Evolutionary conservation across 1,140 invertebrate genomes (phyloP), one percentile per base, ranked within the genome.

Genomic region (Drosophila kurseongensis): DNA sequence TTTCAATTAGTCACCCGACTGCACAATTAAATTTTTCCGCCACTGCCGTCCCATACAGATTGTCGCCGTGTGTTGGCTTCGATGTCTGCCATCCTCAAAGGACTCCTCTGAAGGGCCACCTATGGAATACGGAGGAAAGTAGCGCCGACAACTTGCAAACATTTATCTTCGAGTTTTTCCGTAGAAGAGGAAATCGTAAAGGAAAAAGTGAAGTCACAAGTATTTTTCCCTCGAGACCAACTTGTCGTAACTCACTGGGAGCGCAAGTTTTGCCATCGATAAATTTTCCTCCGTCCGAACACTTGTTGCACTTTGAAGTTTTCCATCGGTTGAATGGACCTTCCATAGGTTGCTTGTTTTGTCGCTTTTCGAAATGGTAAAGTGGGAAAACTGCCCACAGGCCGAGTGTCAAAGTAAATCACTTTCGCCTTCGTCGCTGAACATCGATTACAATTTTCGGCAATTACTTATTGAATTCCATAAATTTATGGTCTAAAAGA

Each of bases 1-100:
- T 88, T 88, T 88, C 84, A 88, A 88, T 88, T 88, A 88, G 79
- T 75, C 84, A 89, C 61, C 47, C 84, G 84, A 89, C 67, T 84
- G 74, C 74, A 76, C 84, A 88, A 88, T 88, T 88, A 89, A 89
- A 84, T 89, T 80, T 75, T 56, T 58, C 27, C 47, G 65, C 36
- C 67, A 68, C 63, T 55, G 35, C n/a, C 32, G 10, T 6, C 14
- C 16, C 12, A 32, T 13, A 18, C 35, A 29, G 35, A 54, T 36
- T 61, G 14, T 61, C n/a, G n/a, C 50, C 32, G 32, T 52, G 50
- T 52, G 14, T 8, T 52, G 14, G 14, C n/a, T 29, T 18, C 27
- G 36, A 45, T 65, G 45, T 41, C 60, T 47, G 42, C 47, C 29
- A 66, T 36, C 32, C 61, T 68, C 38, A 27, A 52, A 66, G 61